A percentile compares a stretch with the other conserved stretches of the same genome.
Conservation (phyloP, 2,797 vertebrate genomes). For the Monodelphis domestica region DNA sequence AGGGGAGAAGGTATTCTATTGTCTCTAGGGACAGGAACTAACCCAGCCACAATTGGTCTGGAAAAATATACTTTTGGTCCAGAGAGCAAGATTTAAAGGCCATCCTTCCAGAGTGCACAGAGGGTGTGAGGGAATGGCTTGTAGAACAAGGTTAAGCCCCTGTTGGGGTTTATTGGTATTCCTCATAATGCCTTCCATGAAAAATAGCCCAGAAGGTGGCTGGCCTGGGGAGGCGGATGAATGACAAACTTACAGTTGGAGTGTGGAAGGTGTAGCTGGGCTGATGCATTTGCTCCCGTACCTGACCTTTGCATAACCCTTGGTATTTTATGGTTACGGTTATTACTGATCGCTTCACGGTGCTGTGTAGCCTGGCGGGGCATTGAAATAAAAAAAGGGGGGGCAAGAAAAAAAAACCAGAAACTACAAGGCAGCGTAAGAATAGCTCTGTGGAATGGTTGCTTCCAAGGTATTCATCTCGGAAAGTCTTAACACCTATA, state of each 20-base stretch:
- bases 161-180: neutral
- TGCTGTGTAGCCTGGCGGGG: conserved; percentile 69
- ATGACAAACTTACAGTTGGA: conserved; percentile 54
- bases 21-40: neutral
- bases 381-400: conserved; percentile 58
- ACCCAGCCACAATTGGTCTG: neutral
- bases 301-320: conserved; percentile 79
- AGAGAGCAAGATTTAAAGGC: conserved; percentile 46
- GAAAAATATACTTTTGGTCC: neutral
- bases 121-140: conserved; percentile 39
- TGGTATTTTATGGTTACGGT: conserved; percentile 72
- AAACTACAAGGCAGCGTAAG: conserved; percentile 48
- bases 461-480: conserved; percentile 74
- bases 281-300: conserved; percentile 58
- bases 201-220: conserved; percentile 40
- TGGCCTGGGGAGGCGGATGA: conserved; percentile 37
- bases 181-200: neutral
- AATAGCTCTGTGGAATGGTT: conserved; percentile 48
- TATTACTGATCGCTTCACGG: conserved; percentile 73
- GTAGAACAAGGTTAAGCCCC: conserved; percentile 18
- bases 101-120: conserved; percentile 13
- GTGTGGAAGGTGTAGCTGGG: conserved; percentile 50
- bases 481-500: conserved; percentile 72
- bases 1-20: neutral
- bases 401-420: conserved; percentile 38